Conservation (phyloP, 2,888 invertebrate species). For the Cyclophora punctaria region DNA sequence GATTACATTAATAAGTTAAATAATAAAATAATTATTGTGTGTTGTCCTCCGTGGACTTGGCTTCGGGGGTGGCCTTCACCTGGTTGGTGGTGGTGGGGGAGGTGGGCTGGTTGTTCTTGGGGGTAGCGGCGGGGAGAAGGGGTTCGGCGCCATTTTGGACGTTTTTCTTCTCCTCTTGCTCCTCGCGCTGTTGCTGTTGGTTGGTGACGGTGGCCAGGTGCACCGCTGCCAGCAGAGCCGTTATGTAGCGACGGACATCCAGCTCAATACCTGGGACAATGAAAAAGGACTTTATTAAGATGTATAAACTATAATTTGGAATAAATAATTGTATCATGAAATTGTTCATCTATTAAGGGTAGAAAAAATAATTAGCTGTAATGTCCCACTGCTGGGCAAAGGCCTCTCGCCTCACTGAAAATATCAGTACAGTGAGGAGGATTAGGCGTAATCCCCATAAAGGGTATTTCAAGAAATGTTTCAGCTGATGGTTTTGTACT, state of each 20-base stretch:
- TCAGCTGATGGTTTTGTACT: too few species aligned
- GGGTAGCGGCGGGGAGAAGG: slow-evolving; percentile 21
- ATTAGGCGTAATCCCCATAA: too few species aligned
- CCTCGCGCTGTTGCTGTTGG: slow-evolving; percentile 38
- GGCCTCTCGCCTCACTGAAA: too few species aligned
- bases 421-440: too few species aligned
- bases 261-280: slow-evolving; percentile 48
- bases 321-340: too few species aligned
- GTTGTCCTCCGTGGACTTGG: slow-evolving; percentile 44
- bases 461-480: too few species aligned
- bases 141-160: slow-evolving; percentile 26
- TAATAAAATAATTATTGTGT: slow-evolving; percentile 16
- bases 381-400: too few species aligned
- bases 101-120: slow-evolving; percentile 23
- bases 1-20: slow-evolving; percentile 13
- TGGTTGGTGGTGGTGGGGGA: slow-evolving; percentile 44
- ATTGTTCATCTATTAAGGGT: too few species aligned
- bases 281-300: too few species aligned
- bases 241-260: slow-evolving; percentile 60
- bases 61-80: slow-evolving; percentile 56
- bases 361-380: too few species aligned
- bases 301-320: too few species aligned
- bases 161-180: slow-evolving; percentile 21
- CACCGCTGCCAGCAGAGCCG: slow-evolving; percentile 56
- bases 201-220: slow-evolving; percentile 61